Percentiles rank a stretch among this genome's conserved stretches.
These are phyloP conservation scores for Tetrax tetrax DNA, from an alignment of 2,113 vertebrate species.

Conservation along the genomic window DNA sequence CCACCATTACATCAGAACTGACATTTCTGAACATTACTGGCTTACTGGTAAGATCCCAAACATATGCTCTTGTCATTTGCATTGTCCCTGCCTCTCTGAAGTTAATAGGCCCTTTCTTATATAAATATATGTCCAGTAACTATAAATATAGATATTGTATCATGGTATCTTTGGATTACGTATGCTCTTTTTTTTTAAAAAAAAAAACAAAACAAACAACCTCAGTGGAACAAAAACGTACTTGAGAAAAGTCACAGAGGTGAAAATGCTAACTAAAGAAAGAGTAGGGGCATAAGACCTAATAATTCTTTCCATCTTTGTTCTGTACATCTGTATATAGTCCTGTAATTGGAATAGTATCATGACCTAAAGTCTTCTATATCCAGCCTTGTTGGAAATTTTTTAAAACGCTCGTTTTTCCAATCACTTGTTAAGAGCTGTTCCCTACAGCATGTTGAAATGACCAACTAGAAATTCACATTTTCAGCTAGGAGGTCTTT, in stretches of 20 bases:
- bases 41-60: conserved; percentile 86
- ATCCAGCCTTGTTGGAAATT: not conserved
- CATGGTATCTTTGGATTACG: conserved; percentile 18
- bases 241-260: conserved; percentile 29
- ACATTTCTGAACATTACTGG: conserved; percentile 97
- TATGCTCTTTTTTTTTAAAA: not conserved
- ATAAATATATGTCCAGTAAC: conserved; percentile 45
- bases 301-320: not conserved
- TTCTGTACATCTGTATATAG: not conserved
- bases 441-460: not conserved
- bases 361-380: conserved; percentile 3
- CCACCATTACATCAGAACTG: conserved; percentile 94
- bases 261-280: conserved; percentile 51
- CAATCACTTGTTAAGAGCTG: not conserved
- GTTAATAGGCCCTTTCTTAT: conserved; percentile 36
- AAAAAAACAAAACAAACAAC: not conserved
- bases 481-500: not conserved
- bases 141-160: conserved; percentile 56
- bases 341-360: not conserved
- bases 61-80: conserved; percentile 21
- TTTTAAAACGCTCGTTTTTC: not conserved
- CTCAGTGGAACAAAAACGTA: not conserved
- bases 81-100: conserved; percentile 25
- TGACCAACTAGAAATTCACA: not conserved
- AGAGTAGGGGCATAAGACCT: not conserved